Percentiles rank a stretch among this genome's conserved stretches.
Conservation (phyloP, 2,113 vertebrate genomes). For the Cyanoramphus novaezelandiae region DNA sequence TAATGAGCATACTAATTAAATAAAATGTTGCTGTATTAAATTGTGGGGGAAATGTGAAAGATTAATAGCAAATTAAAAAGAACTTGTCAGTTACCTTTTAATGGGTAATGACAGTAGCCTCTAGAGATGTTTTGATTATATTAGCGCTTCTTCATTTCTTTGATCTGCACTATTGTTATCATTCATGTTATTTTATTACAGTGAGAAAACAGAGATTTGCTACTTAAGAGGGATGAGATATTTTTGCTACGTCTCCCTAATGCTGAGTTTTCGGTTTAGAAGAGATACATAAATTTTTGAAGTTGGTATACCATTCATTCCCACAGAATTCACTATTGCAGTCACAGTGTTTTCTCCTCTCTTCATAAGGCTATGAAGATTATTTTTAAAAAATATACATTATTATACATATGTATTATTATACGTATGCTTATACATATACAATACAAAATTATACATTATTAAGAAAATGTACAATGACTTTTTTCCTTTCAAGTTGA, state of each 20-base stretch:
- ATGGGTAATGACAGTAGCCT: slow-evolving; percentile 31
- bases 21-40: slow-evolving; percentile 59
- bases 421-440: too few species aligned
- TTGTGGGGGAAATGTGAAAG: slow-evolving; percentile 50
- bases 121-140: slow-evolving; percentile 42
- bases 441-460: neutral
- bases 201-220: neutral
- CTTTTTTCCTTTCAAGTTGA: neutral
- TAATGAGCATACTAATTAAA: slow-evolving; percentile 79
- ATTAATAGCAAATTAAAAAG: slow-evolving; percentile 68
- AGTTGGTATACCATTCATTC: neutral
- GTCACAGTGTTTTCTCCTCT: neutral
- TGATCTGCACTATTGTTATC: neutral
- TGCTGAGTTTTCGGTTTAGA: neutral
- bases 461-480: neutral
- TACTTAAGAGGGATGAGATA: neutral
- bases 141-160: slow-evolving; percentile 2
- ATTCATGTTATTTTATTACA: neutral
- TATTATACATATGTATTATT: too few species aligned
- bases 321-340: neutral
- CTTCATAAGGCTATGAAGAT: neutral
- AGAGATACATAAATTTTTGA: neutral
- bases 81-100: slow-evolving; percentile 57
- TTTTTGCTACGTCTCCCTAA: neutral
- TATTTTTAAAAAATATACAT: neutral